Evolutionary conservation across 2,888 invertebrate genomes (phyloP).

Genomic region (Drosophila birchii): DNA sequence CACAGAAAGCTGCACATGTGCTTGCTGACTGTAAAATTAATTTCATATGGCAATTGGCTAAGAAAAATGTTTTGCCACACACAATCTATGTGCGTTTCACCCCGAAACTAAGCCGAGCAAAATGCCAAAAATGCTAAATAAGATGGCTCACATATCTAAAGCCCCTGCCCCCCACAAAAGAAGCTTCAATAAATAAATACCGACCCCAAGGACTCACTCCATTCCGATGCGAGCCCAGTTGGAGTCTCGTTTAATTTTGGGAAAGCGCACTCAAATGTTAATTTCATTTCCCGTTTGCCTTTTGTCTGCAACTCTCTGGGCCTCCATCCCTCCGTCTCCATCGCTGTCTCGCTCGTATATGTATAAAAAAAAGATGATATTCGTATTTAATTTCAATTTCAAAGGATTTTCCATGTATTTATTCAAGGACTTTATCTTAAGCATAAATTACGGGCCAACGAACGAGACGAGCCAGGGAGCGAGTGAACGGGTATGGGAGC

Average conservation of each 20-base stretch:
- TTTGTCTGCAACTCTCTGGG: conserved; percentile 67
- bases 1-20: conserved; percentile 37
- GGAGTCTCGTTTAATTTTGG: conserved; percentile 73
- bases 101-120: conserved; percentile 26
- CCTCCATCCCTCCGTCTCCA: conserved; percentile 18
- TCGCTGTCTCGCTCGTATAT: conserved; percentile 31
- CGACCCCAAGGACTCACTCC: conserved; percentile 6
- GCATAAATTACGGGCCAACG: conserved; percentile 81
- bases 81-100: conserved; percentile 45
- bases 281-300: conserved; percentile 77
- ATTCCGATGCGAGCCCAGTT: conserved; percentile 23
- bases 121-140: conserved; percentile 56
- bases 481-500: conserved; percentile 60
- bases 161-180: conserved; percentile 27
- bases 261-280: conserved; percentile 77
- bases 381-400: conserved; percentile 81
- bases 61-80: conserved; percentile 46
- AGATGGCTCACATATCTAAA: conserved; percentile 57
- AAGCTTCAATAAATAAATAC: conserved; percentile 69
- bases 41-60: conserved; percentile 58
- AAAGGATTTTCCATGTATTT: conserved; percentile 81
- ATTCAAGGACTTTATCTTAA: conserved; percentile 81
- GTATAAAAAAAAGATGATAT: conserved; percentile 72
- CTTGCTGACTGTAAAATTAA: conserved; percentile 59
- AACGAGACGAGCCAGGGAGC: conserved; percentile 42